These are phyloP conservation scores for Varroa destructor DNA, from an alignment of 1,140 invertebrate species.

Conservation along the genomic window DNA sequence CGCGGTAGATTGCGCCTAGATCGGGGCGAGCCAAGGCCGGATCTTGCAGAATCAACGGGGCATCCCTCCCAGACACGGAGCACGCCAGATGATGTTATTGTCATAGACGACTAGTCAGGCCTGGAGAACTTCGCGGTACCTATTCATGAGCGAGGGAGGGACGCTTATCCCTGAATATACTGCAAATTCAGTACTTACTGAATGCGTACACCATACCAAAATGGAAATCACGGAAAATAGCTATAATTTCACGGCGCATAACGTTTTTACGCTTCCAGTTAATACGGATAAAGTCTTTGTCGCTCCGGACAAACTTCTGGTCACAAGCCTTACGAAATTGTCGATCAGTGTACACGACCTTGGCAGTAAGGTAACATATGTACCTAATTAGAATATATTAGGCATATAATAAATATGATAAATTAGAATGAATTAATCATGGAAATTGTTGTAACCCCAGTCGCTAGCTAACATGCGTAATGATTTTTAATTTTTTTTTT, in stretches of 20 bases:
- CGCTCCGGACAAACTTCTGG: conserved; percentile 17
- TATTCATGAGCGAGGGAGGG: neutral
- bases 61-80: neutral
- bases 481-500: too few species aligned
- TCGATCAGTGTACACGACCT: neutral
- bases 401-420: too few species aligned
- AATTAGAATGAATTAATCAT: too few species aligned
- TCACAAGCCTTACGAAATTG: conserved; percentile 16
- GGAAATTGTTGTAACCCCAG: too few species aligned
- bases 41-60: neutral
- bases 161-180: too few species aligned
- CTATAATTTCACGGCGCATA: conserved; percentile 12
- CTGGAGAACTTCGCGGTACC: neutral
- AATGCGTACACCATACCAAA: neutral
- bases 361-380: neutral
- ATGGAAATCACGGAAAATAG: conserved; percentile 3
- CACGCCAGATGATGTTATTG: conserved; percentile 1
- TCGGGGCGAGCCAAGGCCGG: neutral
- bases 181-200: too few species aligned
- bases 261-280: conserved; percentile 11
- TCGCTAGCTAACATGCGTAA: too few species aligned
- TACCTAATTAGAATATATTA: too few species aligned
- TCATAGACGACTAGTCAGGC: neutral
- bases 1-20: neutral
- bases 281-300: neutral